Conservation (phyloP, 2,797 vertebrate genomes). For the Ctenopoma multispine region DNA sequence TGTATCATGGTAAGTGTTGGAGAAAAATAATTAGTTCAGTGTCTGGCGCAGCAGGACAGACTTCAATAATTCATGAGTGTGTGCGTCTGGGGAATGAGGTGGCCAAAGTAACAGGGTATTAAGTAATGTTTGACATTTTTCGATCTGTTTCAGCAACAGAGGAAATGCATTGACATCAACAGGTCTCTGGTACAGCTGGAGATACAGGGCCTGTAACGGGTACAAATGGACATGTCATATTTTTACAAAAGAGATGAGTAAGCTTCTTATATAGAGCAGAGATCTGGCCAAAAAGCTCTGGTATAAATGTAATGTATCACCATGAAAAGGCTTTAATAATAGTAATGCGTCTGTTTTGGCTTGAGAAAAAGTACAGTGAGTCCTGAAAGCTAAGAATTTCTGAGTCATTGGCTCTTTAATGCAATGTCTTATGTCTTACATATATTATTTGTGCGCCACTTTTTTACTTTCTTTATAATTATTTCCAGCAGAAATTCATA, state of each 20-base stretch:
- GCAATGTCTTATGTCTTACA: neutral
- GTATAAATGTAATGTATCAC: slow-evolving; percentile 7
- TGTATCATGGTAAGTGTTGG: slow-evolving; percentile 59
- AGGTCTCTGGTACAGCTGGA: slow-evolving; percentile 4
- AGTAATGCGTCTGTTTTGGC: slow-evolving; percentile 26
- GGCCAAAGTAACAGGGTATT: slow-evolving; percentile 24
- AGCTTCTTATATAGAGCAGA: slow-evolving; percentile 13
- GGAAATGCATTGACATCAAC: slow-evolving; percentile 26
- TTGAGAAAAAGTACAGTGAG: neutral
- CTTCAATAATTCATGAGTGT: slow-evolving; percentile 73
- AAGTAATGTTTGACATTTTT: slow-evolving; percentile 28
- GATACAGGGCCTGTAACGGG: neutral
- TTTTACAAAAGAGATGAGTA: neutral
- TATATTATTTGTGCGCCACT: neutral
- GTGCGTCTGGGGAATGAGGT: neutral
- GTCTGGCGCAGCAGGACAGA: slow-evolving; percentile 52
- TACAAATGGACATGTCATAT: neutral
- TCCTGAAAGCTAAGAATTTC: neutral
- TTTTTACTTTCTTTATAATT: neutral
- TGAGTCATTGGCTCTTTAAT: neutral
- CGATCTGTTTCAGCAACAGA: neutral
- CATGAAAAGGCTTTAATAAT: slow-evolving; percentile 11
- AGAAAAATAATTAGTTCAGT: slow-evolving; percentile 75
- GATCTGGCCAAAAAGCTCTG: slow-evolving; percentile 6
- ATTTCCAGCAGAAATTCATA: neutral